A percentile compares a stretch with the other conserved stretches of the same genome.
phyloP scores from a whole-genome alignment of 2,888 invertebrate genomes.

The Acanthosoma haemorrhoidale region DNA sequence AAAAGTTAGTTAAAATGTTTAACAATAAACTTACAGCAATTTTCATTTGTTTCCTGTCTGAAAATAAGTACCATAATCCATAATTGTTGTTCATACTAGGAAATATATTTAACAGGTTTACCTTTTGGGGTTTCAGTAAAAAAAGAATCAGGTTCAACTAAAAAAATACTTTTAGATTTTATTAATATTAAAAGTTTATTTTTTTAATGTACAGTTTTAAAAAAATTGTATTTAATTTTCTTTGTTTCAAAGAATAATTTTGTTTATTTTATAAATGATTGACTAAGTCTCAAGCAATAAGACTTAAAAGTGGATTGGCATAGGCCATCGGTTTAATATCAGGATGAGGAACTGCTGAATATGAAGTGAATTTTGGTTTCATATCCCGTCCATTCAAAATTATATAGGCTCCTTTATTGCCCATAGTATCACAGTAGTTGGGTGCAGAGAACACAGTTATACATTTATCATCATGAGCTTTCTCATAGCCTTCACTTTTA shows the following conservation, averaged over 20 bases:
- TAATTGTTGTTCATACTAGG: too few relatives aligned
- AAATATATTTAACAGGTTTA: too few relatives aligned
- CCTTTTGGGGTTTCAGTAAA: too few relatives aligned
- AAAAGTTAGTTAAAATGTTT: too few relatives aligned
- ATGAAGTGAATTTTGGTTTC: conserved; percentile 83
- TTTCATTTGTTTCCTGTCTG: too few relatives aligned
- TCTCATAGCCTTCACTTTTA: conserved; percentile 92
- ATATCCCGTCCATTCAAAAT: conserved; percentile 87
- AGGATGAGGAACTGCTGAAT: conserved; percentile 95
- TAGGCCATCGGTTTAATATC: conserved; percentile 97
- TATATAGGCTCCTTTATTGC: conserved; percentile 97
- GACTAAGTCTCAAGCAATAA: conserved; percentile 48
- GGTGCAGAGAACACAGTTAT: conserved; percentile 99
- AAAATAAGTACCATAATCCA: too few relatives aligned
- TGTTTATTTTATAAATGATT: neutral
- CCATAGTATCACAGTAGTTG: conserved; percentile 99
- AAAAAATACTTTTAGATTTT: neutral
- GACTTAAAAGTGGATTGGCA: conserved; percentile 77
- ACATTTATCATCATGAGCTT: conserved; percentile 90
- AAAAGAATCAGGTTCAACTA: neutral
- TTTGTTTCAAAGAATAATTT: too few relatives aligned
- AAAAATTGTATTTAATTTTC: conserved; percentile 16
- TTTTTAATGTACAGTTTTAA: conserved; percentile 19
- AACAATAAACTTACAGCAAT: too few relatives aligned
- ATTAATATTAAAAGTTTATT: conserved; percentile 18